Percentiles rank a stretch among this genome's conserved stretches.
phyloP scores from a whole-genome alignment of 2,888 invertebrate genomes.

The Liopterus haemorrhoidalis region DNA sequence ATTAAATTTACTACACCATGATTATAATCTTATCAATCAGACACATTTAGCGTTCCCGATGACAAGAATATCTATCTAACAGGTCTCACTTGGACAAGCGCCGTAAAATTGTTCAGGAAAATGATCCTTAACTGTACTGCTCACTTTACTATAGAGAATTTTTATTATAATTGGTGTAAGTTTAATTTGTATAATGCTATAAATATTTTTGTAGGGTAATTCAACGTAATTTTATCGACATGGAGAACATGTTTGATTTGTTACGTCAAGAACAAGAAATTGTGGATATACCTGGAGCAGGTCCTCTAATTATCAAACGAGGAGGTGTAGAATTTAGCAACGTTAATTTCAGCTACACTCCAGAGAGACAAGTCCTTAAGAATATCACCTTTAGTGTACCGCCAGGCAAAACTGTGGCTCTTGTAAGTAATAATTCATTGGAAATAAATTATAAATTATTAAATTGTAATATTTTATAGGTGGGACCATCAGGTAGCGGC shows the following conservation, averaged over 20 bases:
- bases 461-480: slow-evolving; percentile 45
- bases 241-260: slow-evolving; percentile 99
- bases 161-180: no score
- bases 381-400: slow-evolving; percentile 74
- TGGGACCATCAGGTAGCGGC: slow-evolving; percentile 86
- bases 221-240: slow-evolving; percentile 95
- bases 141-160: no score
- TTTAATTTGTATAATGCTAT: no score
- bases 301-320: slow-evolving; percentile 59
- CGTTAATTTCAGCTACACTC: slow-evolving; percentile 83
- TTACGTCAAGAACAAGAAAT: slow-evolving; percentile 83
- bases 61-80: slow-evolving; percentile 1
- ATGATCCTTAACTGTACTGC: neutral
- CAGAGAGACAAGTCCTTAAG: slow-evolving; percentile 68
- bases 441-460: neutral
- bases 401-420: slow-evolving; percentile 77
- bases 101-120: neutral
- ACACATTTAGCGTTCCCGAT: no score
- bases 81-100: neutral
- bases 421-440: slow-evolving; percentile 48
- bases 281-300: slow-evolving; percentile 74
- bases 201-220: slow-evolving; percentile 72
- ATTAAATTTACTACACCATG: slow-evolving; percentile 6
- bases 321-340: slow-evolving; percentile 83
- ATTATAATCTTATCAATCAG: no score